phyloP scores from a whole-genome alignment of 1,140 invertebrate species.

The Camponotus vicinus region DNA sequence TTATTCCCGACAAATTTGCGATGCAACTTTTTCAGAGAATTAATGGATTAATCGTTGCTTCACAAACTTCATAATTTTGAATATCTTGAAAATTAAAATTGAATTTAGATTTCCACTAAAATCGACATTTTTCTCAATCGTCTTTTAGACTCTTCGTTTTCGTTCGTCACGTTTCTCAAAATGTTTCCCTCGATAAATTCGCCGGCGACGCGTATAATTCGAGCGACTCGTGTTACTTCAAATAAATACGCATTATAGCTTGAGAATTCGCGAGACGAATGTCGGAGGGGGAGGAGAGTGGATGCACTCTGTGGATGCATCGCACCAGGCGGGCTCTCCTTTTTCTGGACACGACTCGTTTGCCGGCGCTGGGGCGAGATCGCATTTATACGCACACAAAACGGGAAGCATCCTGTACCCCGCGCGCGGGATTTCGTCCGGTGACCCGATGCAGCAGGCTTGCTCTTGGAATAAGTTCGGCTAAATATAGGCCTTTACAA shows the following conservation, averaged over 20 bases:
- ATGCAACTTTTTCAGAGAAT: not conserved
- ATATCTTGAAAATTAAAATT: not conserved
- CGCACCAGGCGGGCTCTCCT: conserved; percentile 23
- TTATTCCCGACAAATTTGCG: not conserved
- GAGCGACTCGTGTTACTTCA: not conserved
- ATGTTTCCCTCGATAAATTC: not conserved
- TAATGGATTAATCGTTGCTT: no score
- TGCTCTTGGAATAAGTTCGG: conserved; percentile 75
- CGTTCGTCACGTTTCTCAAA: not conserved
- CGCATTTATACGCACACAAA: conserved; percentile 61
- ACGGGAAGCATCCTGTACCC: conserved; percentile 52
- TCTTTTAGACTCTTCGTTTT: not conserved
- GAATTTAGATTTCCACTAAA: no score
- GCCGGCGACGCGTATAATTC: conserved; percentile 4
- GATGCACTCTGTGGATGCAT: conserved; percentile 26
- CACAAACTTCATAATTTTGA: not conserved
- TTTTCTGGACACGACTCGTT: conserved; percentile 42
- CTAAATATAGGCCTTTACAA: conserved; percentile 75
- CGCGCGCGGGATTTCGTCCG: conserved; percentile 66
- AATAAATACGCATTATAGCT: conserved; percentile 11
- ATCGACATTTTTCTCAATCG: not conserved
- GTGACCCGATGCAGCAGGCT: conserved; percentile 71
- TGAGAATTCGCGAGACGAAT: conserved; percentile 25
- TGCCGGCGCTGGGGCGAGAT: conserved; percentile 52
- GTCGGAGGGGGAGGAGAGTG: not conserved